phyloP scores from a whole-genome alignment of 2,888 invertebrate genomes.

The Aphidius colemani region DNA sequence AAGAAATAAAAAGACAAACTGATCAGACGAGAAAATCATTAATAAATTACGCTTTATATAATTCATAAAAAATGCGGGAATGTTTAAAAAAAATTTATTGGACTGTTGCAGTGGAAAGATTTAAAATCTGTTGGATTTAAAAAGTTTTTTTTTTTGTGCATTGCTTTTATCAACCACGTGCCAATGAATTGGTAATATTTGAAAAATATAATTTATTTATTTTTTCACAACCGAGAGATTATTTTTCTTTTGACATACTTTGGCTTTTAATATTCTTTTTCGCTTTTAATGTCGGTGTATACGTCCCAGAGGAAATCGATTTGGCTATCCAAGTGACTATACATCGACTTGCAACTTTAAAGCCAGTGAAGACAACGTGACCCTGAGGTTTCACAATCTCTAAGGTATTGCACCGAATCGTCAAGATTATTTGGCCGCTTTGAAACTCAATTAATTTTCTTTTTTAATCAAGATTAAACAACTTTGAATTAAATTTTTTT shows the following conservation, averaged over 20 bases:
- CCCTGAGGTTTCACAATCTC: conserved; percentile 9
- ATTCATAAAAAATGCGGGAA: too few species aligned
- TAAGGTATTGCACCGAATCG: conserved; percentile 6
- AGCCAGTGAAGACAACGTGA: conserved; percentile 25
- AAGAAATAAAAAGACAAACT: too few species aligned
- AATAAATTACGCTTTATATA: too few species aligned
- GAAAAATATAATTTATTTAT: too few species aligned
- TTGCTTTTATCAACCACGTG: conserved; percentile 10
- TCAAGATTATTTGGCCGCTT: conserved; percentile 10
- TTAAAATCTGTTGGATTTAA: neutral
- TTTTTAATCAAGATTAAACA: neutral
- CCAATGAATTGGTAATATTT: conserved; percentile 42
- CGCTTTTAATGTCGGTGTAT: conserved; percentile 38
- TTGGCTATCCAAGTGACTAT: conserved; percentile 21
- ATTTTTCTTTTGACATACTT: conserved; percentile 10
- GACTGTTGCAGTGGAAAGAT: too few species aligned
- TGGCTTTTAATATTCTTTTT: conserved; percentile 7
- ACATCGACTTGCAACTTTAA: conserved; percentile 25
- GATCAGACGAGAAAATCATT: too few species aligned
- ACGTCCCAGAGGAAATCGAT: conserved; percentile 45
- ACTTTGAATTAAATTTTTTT: conserved; percentile 3
- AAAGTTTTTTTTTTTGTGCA: conserved; percentile 7
- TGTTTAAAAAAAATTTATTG: too few species aligned
- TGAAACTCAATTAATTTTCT: conserved; percentile 10
- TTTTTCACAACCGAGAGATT: too few species aligned